These are phyloP conservation scores for Brachionus manjavacas DNA, from an alignment of 1,140 invertebrate genomes.

Conservation along the genomic window DNA sequence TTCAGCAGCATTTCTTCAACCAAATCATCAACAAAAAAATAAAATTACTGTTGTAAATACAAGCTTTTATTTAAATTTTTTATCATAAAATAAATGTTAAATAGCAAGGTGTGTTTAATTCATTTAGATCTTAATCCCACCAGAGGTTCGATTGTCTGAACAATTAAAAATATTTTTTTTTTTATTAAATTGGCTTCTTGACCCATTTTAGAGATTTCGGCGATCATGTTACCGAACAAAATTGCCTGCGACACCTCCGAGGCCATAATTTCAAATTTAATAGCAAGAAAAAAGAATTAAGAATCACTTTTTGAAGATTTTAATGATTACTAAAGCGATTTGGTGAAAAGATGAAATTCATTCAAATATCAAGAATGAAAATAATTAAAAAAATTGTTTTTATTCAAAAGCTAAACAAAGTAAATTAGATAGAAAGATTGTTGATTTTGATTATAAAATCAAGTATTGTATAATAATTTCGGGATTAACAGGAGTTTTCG, in stretches of 20 bases:
- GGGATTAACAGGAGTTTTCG: conserved; percentile 19
- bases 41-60: no score
- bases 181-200: neutral
- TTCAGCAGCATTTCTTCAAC: no score
- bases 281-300: no score
- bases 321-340: neutral
- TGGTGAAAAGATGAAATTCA: neutral
- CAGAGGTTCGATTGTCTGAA: neutral
- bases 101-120: no score
- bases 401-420: neutral
- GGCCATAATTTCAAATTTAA: no score
- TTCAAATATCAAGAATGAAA: conserved; percentile 15
- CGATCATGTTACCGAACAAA: neutral
- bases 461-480: conserved; percentile 1
- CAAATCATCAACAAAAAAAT: no score
- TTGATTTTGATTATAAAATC: neutral
- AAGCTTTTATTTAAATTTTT: no score
- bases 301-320: no score
- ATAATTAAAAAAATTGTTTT: conserved; percentile 12
- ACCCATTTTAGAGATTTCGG: neutral
- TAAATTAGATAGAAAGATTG: conserved; percentile 6
- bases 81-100: no score
- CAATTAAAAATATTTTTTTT: neutral
- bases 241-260: neutral
- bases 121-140: neutral